Evolutionary conservation across 2,797 vertebrate genomes (phyloP), one percentile per base, ranked within the genome.

Genomic region (Lepidocolaptes lacrymiger): DNA sequence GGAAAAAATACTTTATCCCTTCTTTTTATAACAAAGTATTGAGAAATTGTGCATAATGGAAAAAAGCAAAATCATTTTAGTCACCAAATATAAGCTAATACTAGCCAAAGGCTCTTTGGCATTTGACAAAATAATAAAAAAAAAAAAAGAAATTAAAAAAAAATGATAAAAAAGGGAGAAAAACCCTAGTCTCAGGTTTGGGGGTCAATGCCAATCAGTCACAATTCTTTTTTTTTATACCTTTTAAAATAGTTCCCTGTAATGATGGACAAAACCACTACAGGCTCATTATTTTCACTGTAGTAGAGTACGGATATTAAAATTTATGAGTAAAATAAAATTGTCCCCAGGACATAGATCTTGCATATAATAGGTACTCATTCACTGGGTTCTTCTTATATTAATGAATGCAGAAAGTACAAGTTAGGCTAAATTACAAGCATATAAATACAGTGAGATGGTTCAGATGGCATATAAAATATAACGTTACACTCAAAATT

Each of bases 281-380:
- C 59, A 85, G 71, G 32, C 43, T 95, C 85, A 91, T 95, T 91
- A 94, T 93, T 94, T 94, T 94, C 71, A 82, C 77, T 79, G 22
- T 55, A 72, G 58, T 26, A 63, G 58, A 88, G 83, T 86, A 78
- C 1, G 34, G 77, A 41, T 94, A 94, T 93, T 90, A 95, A 95
- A 95, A 95, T 95, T 95, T 95, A 94, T 88, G 76, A 91, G 73
- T 86, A 88, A 95, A 97, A 95, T 96, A 94, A 95, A 96, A 91
- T 79, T 90, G 62, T 91, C 71, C 88, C 59, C 74, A 88, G 77
- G 77, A 44, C 67, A 89, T 69, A 94, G 77, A 95, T 95, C 88
- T 76, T 36, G 1, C 28, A 28, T 63, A 37, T 81, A 96, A 95
- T 69, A 87, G 44, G 13, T 76, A 36, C 34, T 91, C 80, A 79